phyloP scores from a whole-genome alignment of 2,113 vertebrate genomes.

The Oryctolagus cuniculus region mOryCun1.1 NC_091432.1:174989501-174990000 shows the following conservation, averaged over 20 bases:
- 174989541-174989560: neutral
- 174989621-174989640: slow-evolving; percentile 3
- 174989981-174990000: neutral
- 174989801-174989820: neutral
- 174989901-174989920: neutral
- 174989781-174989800: neutral
- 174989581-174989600: neutral
- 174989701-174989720: neutral
- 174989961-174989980: neutral
- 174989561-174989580: neutral
- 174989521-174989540: neutral
- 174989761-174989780: neutral
- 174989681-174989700: neutral
- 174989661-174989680: neutral
- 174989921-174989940: neutral
- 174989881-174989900: slow-evolving; percentile 16
- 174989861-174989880: neutral
- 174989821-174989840: neutral
- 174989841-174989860: slow-evolving; percentile 13
- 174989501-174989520: no score
- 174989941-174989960: slow-evolving; percentile 23
- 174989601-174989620: neutral
- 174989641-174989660: neutral
- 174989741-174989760: neutral
- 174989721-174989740: slow-evolving; percentile 4